These are phyloP conservation scores for human DNA, from an alignment of 2,113 vertebrate species.

Conservation along the genomic window GRCh38 chr5:20046501-20047000, in stretches of 20 bases:
- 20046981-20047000: too few relatives aligned
- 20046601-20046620: too few relatives aligned
- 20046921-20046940: too few relatives aligned
- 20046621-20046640: too few relatives aligned
- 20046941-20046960: too few relatives aligned
- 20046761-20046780: neutral
- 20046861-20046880: neutral
- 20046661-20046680: too few relatives aligned
- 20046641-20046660: too few relatives aligned
- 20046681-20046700: too few relatives aligned
- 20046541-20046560: neutral
- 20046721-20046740: neutral
- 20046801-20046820: neutral
- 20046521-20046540: neutral
- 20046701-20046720: neutral
- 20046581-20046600: neutral
- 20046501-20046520: neutral
- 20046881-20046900: neutral
- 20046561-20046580: neutral
- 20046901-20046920: neutral
- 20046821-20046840: neutral
- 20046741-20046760: neutral
- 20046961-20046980: too few relatives aligned
- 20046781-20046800: neutral
- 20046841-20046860: neutral